Base-by-base conservation (phyloP, 2,888 invertebrate genomes). In the Drosophila multiciliata region DNA sequence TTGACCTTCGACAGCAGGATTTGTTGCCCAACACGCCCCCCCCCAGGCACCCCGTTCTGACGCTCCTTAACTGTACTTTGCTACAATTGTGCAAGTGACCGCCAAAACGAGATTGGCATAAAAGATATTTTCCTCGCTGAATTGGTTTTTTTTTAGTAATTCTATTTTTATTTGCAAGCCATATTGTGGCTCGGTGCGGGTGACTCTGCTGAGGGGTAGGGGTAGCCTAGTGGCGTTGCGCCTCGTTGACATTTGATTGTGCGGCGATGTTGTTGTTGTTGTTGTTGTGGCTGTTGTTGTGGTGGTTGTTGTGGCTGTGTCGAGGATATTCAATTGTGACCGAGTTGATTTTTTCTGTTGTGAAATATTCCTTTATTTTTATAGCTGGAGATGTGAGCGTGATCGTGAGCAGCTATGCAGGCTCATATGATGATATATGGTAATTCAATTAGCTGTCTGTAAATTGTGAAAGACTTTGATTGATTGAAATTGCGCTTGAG, bases 1-100 rank as follows among this genome's bases (percentile, higher is more conserved):
- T 59, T 75, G 82, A 89, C 80, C 85, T 80, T 75, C 48, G 67
- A 73, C 77, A 69, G 55, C 53, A 45, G 35, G 68, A 65, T 35
- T 64, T 66, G 20, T 7, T 11, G 48, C 8, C 23, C 57, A 49
- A 36, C 33, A 36, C 45, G 6, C 23, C 49, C 40, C n/a, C 40
- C n/a, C 48, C 40, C 8, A 29, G 12, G 0, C 33, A 9, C 15
- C 40, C n/a, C 7, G n/a, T 11, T 20, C n/a, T 9, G 26, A 8
- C 53, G 66, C 65, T 59, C 64, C 65, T 32, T 67, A 7, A 32
- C 53, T 23, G 66, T 65, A 59, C 66, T 73, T 38, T 65, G 23
- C 55, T 15, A 45, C 45, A 26, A 54, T 54, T 35, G 17, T 59
- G 48, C 68, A 64, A 64, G 63, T 76, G 80, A 79, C 73, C 83